Base-by-base conservation (phyloP, 2,797 vertebrate species). In the Cirrhinus mrigala region DNA sequence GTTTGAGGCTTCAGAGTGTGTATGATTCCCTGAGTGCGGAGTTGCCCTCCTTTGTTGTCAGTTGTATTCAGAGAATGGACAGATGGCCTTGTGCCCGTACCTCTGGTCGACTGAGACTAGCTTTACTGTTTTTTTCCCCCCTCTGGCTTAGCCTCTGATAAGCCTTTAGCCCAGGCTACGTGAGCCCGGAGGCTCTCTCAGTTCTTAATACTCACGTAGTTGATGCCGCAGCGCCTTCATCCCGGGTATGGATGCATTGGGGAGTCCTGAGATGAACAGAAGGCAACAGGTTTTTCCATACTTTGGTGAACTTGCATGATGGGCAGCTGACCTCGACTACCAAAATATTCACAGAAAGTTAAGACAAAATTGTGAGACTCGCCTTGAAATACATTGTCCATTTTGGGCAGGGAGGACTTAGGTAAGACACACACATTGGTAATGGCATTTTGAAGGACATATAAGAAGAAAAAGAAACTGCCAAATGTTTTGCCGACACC, bases 1-100 rank as follows among this genome's bases (percentile, higher is more conserved):
- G 89, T 90, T 89, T 83, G 90, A 74, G 90, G 92, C 90, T 92
- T 90, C 87, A 82, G 90, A 92, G 90, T 88, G 90, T 90, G 90
- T 90, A 79, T 91, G 90, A 92, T 93, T 87, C 66, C 74, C 37
- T 81, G 84, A 89, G 87, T 83, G 81, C 84, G 88, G 90, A 88
- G 84, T 92, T 91, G 93, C 90, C 91, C 92, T 93, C 93, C 84
- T 94, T 94, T 94, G 92, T 95, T 96, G 92, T 95, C 93, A 94
- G 92, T 93, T 93, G 92, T 90, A 92, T 94, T 92, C 93, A 90
- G 92, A 89, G 90, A 94, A 89, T 94, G 95, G 95, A 95, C 96
- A 96, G 96, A 97, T 96, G 96, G 97, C 95, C 94, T 92, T 92
- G 88, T 96, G 95, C 95, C 94, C 95, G 92, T 91, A 95, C 94